Evolutionary conservation across 2,888 invertebrate species (phyloP), one percentile per base, ranked within the genome.

Genomic region (Athripsodes cinereus): DNA sequence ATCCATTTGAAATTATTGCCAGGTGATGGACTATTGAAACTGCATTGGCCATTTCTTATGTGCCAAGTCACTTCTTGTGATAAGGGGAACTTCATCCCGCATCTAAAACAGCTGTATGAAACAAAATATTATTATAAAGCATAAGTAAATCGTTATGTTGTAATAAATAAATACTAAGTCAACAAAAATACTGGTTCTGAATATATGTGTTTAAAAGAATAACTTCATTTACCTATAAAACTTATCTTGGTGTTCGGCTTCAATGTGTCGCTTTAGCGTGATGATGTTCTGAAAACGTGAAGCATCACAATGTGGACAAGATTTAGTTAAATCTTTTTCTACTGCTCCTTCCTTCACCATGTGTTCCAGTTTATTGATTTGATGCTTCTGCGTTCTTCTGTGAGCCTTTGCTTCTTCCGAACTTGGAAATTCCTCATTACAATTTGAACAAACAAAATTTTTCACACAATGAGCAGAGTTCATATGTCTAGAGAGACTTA

Each of bases 11-110:
- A 65, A 19, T 22, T 56, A 13, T 51, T 52, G 18, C 52, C 35
- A 21, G 35, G 53, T 2, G 40, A 13, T 0, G 68, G 64, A 11
- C 34, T 26, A 3, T 22, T 52, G 62, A 80, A 79, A 35, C 73
- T 76, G 69, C 82, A 88, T 2, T 78, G 74, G 61, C 83, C 83
- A 60, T 76, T 75, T 58, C 83, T 76, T n/a, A 86, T 78, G 68
- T 92, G 92, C 11, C 82, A 80, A 0, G 87, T 82, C 11, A 91
- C 80, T 67, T 90, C 89, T 76, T 91, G 90, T 1, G 87, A 78
- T 0, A 88, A 74, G 0, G 82, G 79, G 68, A 91, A 90, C 11
- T 76, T 73, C 69, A 79, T 74, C 0, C 88, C 90, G 66, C 92
- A 92, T 65, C 81, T 81, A 0, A 85, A 81, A 68, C 92, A 92